Conservation (phyloP, 2,113 vertebrate genomes). For the Orientallactaga bullata region DNA sequence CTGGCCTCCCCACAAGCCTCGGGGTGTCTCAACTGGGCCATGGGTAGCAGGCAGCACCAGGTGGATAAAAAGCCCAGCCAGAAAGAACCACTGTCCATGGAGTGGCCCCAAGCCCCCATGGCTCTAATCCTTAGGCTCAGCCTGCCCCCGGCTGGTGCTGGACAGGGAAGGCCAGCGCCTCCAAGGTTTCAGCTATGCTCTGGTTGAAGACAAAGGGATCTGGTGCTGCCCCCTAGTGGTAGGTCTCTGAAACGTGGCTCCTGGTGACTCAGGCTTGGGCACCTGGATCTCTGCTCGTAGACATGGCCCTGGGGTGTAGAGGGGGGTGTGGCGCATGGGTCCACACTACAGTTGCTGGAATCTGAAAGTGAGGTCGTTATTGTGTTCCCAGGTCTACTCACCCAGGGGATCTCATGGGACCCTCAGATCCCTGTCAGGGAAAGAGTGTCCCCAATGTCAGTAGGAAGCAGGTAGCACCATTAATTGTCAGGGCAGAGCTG, state of each 20-base stretch:
- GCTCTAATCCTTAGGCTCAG: neutral
- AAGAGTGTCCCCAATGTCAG: neutral
- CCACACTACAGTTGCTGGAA: neutral
- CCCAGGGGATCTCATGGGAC: too few relatives aligned
- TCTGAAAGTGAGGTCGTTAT: neutral
- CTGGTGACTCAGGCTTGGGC: rapidly evolving
- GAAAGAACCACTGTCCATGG: neutral
- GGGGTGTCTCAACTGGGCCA: neutral
- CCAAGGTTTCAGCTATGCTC: neutral
- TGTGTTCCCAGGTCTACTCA: neutral
- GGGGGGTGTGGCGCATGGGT: rapidly evolving
- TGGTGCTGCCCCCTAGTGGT: slow-evolving; percentile 62
- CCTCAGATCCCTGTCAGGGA: neutral
- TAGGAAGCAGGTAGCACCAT: rapidly evolving
- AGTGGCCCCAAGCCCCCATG: neutral
- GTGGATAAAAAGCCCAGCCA: too few relatives aligned
- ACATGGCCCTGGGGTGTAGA: too few relatives aligned
- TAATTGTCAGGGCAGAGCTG: neutral
- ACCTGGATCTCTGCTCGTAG: too few relatives aligned
- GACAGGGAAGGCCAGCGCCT: neutral
- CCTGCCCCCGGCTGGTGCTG: neutral
- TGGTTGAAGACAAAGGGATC: neutral
- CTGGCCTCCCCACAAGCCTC: neutral
- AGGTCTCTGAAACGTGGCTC: neutral
- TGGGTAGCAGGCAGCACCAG: neutral